Evolutionary conservation across 2,113 vertebrate species (phyloP), one percentile per base, ranked within the genome.

Genomic region (Scopus umbretta): DNA sequence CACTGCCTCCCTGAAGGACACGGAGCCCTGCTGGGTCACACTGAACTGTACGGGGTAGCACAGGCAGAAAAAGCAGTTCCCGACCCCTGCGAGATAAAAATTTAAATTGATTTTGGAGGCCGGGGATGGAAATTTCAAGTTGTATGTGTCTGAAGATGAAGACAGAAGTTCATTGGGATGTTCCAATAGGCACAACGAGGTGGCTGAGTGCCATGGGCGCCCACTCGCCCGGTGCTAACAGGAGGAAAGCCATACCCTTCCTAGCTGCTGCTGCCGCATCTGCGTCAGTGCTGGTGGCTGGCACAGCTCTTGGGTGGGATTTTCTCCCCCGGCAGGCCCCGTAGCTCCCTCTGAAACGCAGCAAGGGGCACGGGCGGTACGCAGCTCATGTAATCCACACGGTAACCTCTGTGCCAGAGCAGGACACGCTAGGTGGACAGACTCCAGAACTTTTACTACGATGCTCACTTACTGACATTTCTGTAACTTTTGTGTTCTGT

Each of bases 161-260:
- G 68, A n/a, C 4, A 1, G 9, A 59, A 40, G 50, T 29, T 50
- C 13, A 11, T 0, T 34, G 55, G 42, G 56, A 23, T 2, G 0
- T 36, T 30, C 26, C 30, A 10, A 1, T 0, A 2, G 1, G 5
- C 11, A 34, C 59, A 32, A 7, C 1, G 12, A 18, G 49, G 20
- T 56, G 0, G 2, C 7, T 5, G 50, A 17, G 76, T 3, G 1
- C 42, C 2, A 2, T 2, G 12, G 29, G 43, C 59, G n/a, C 86
- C 40, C 29, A 1, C 49, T 56, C 50, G 0, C 27, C n/a, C n/a
- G 7, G 59, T 7, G 62, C 40, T 3, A 26, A 14, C 68, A 20
- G 12, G 1, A 30, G 47, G 6, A 20, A 7, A 49, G 36, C 76
- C 9, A 10, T 3, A 36, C 8, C 30, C 55, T 20, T n/a, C 34